Percentiles rank a stretch among this genome's conserved stretches.
phyloP scores from a whole-genome alignment of 2,113 vertebrate genomes.

The Caranx melampygus region DNA sequence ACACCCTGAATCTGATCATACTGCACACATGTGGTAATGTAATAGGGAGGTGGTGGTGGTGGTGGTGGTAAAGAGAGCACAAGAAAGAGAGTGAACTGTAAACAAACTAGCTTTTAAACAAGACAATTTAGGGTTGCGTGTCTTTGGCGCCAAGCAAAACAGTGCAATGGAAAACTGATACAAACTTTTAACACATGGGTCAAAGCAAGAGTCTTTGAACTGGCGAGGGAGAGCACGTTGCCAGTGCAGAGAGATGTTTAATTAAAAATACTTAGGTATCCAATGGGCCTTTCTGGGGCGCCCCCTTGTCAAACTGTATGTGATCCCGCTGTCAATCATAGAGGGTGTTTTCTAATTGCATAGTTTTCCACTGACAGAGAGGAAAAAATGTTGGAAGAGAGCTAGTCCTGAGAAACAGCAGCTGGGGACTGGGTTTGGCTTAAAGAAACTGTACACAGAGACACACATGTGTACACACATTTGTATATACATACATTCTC shows the following conservation, averaged over 20 bases:
- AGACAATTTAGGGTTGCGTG: slow-evolving; percentile 83
- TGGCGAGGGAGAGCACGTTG: slow-evolving; percentile 65
- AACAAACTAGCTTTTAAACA: slow-evolving; percentile 87
- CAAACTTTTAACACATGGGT: slow-evolving; percentile 87
- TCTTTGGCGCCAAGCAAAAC: slow-evolving; percentile 84
- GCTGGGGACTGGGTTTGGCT: slow-evolving; percentile 55
- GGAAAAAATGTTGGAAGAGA: slow-evolving; percentile 47
- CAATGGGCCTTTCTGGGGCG: slow-evolving; percentile 65
- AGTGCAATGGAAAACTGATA: slow-evolving; percentile 83
- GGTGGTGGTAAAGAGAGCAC: slow-evolving; percentile 22
- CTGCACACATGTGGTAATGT: slow-evolving; percentile 70
- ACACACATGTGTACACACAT: neutral
- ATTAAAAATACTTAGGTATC: slow-evolving; percentile 85
- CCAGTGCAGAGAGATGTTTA: slow-evolving; percentile 78
- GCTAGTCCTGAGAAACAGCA: slow-evolving; percentile 55
- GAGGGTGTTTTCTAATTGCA: slow-evolving; percentile 72
- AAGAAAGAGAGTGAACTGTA: slow-evolving; percentile 79
- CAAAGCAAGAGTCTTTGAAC: slow-evolving; percentile 81
- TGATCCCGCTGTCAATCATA: slow-evolving; percentile 79
- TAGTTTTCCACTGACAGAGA: slow-evolving; percentile 72
- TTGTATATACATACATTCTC: accelerated
- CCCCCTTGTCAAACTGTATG: slow-evolving; percentile 81
- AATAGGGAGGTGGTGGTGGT: slow-evolving; percentile 5
- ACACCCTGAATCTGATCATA: slow-evolving; percentile 59
- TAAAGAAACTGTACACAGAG: slow-evolving; percentile 27